Evolutionary conservation across 2,113 vertebrate genomes (phyloP).

Genomic region (Bos indicus): DNA sequence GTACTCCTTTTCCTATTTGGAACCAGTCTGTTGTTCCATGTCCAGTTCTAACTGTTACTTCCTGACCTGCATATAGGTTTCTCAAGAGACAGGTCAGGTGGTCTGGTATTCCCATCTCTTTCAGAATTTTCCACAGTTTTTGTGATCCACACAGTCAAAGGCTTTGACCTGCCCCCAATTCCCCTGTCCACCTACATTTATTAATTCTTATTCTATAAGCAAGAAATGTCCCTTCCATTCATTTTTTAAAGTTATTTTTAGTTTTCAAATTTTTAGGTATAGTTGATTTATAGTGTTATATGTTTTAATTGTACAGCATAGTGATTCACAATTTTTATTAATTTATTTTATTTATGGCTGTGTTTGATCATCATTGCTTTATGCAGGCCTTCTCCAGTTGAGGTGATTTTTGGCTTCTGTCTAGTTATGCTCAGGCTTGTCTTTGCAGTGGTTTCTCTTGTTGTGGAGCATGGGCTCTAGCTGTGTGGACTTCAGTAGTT

Average conservation of each 20-base stretch:
- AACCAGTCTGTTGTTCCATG: too few species aligned
- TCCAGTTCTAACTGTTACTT: too few species aligned
- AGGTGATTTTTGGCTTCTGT: neutral
- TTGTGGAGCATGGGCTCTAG: neutral
- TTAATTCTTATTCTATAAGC: neutral
- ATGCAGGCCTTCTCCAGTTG: neutral
- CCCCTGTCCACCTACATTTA: neutral
- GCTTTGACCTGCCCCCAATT: neutral
- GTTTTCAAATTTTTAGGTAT: neutral
- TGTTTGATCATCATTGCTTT: neutral
- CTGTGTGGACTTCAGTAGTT: neutral
- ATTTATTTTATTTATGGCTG: neutral
- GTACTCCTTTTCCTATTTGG: too few species aligned
- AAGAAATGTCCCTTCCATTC: neutral
- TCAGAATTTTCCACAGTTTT: too few species aligned
- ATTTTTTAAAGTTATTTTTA: neutral
- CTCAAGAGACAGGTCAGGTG: too few species aligned
- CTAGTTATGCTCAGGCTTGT: neutral
- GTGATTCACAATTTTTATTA: neutral
- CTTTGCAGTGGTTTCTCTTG: neutral
- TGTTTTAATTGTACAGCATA: neutral
- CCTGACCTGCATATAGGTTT: too few species aligned
- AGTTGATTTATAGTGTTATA: neutral
- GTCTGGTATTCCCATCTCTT: too few species aligned
- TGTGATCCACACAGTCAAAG: too few species aligned